These are phyloP conservation scores for Ectemnius continuus DNA, from an alignment of 2,888 invertebrate genomes.

Conservation along the genomic window DNA sequence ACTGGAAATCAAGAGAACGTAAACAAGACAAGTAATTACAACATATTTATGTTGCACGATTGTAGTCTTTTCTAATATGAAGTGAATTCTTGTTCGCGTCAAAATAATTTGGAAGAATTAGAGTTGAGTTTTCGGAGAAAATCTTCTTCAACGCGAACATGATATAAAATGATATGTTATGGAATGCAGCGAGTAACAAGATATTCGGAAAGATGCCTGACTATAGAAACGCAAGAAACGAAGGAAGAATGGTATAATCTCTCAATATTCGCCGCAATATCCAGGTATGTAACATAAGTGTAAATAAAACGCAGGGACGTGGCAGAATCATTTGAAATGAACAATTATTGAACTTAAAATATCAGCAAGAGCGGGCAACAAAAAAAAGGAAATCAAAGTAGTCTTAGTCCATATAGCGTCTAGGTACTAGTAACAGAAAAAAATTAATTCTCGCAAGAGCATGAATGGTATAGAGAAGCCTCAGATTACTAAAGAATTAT, in stretches of 20 bases:
- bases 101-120: too few species aligned
- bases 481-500: conserved; percentile 79
- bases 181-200: too few species aligned
- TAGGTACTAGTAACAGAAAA: conserved; percentile 26
- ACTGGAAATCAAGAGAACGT: conserved; percentile 18
- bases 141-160: too few species aligned
- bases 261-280: too few species aligned
- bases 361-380: conserved; percentile 71
- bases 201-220: too few species aligned
- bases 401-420: conserved; percentile 35
- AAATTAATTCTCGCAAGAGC: conserved; percentile 42
- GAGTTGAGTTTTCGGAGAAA: too few species aligned
- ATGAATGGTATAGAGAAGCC: conserved; percentile 65
- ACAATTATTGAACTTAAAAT: conserved; percentile 66
- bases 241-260: too few species aligned
- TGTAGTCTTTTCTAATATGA: background rate
- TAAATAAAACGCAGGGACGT: conserved; percentile 63
- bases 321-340: conserved; percentile 67
- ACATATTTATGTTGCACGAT: background rate
- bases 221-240: too few species aligned
- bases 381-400: conserved; percentile 59
- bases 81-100: too few species aligned
- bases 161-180: too few species aligned
- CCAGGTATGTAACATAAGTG: conserved; percentile 44
- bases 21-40: conserved; percentile 4